phyloP scores from a whole-genome alignment of 53 echinoderm and acorn worm species.

The Patiria pectinifera region DNA sequence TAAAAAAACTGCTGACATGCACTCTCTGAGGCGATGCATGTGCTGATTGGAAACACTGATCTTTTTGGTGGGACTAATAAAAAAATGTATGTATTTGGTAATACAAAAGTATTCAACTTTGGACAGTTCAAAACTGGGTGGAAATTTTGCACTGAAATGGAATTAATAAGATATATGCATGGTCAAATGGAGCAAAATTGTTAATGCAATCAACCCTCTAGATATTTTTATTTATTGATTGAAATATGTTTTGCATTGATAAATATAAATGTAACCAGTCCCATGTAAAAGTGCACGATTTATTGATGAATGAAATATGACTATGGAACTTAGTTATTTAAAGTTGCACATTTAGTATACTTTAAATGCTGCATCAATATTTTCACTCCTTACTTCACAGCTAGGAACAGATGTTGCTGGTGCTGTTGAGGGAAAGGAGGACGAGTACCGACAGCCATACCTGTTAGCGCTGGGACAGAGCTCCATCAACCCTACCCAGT shows the following conservation, averaged over 20 bases:
- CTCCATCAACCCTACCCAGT: conserved; percentile 27
- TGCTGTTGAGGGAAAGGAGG: neutral
- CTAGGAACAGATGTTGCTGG: conserved; percentile 43
- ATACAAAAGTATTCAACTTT: conserved; percentile 20
- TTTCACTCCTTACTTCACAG: conserved; percentile 44
- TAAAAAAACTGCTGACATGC: too few species aligned
- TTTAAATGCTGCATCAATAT: conserved; percentile 27
- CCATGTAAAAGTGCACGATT: neutral
- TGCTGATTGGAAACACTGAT: neutral
- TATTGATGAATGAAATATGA: neutral
- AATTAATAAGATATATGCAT: conserved; percentile 1
- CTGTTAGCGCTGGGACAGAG: conserved; percentile 39
- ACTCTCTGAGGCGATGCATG: neutral
- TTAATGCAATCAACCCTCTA: neutral
- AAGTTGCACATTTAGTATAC: neutral
- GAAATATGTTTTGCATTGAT: neutral
- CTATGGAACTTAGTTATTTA: neutral
- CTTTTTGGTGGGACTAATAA: neutral
- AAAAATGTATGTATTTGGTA: conserved; percentile 7
- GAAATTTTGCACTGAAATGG: neutral
- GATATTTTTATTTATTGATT: neutral
- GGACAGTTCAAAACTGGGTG: conserved; percentile 1
- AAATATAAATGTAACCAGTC: neutral
- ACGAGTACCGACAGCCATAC: conserved; percentile 37
- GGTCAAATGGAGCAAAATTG: neutral